A percentile compares a stretch with the other conserved stretches of the same genome.
These are phyloP conservation scores for Drosophila meridionalis DNA, from an alignment of 2,888 invertebrate genomes.

Conservation along the genomic window DNA sequence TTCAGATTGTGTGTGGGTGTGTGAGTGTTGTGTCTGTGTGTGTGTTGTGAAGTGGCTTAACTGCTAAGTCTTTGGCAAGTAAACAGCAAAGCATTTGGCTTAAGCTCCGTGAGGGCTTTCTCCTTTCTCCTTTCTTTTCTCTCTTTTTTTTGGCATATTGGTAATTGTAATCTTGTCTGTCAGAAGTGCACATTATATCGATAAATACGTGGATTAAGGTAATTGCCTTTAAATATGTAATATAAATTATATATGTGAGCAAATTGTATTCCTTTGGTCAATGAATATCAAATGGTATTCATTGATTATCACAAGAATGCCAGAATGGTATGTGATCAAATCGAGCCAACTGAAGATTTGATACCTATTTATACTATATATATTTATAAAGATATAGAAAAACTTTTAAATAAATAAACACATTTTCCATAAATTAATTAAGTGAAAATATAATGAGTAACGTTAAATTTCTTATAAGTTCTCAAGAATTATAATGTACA, in stretches of 20 bases:
- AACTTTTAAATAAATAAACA: too few relatives aligned
- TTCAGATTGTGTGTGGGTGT: slow-evolving; percentile 14
- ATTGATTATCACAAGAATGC: not conserved
- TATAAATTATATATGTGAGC: not conserved
- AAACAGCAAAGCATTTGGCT: slow-evolving; percentile 8
- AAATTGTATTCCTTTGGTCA: not conserved
- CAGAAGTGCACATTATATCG: not conserved
- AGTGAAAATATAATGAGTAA: too few relatives aligned
- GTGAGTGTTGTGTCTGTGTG: slow-evolving; percentile 12
- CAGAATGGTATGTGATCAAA: too few relatives aligned
- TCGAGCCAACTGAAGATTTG: too few relatives aligned
- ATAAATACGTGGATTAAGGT: not conserved
- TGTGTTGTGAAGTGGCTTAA: slow-evolving; percentile 51
- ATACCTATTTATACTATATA: too few relatives aligned
- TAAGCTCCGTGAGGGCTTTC: not conserved
- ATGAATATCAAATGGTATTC: not conserved
- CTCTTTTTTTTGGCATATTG: slow-evolving; percentile 23
- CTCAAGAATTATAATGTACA: too few relatives aligned
- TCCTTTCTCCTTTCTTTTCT: not conserved
- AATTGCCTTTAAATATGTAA: not conserved
- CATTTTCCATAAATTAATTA: too few relatives aligned
- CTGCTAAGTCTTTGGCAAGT: slow-evolving; percentile 17
- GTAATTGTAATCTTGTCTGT: slow-evolving; percentile 39
- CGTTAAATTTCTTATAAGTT: too few relatives aligned
- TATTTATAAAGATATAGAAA: too few relatives aligned